Conservation (phyloP, 2,113 vertebrate species). For the Benitochromis conjunctus region DNA sequence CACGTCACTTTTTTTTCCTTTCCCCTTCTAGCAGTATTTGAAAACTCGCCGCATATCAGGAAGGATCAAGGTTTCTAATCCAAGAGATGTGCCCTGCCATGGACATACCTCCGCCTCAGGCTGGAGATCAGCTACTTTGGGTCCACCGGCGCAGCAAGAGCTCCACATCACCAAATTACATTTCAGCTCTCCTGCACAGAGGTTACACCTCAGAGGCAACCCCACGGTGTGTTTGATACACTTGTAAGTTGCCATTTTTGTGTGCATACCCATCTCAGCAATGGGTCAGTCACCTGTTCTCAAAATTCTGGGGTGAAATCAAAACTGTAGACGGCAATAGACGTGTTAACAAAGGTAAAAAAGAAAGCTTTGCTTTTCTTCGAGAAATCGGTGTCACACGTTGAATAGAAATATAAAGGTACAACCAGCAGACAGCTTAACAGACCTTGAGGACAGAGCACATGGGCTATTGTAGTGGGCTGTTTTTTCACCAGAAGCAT, state of each 20-base stretch:
- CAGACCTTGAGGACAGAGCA: not conserved
- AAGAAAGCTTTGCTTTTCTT: not conserved
- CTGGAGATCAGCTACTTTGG: conserved; percentile 25
- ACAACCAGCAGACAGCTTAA: not conserved
- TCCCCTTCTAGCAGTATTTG: conserved; percentile 37
- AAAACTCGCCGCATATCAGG: conserved; percentile 46
- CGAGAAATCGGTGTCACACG: not conserved
- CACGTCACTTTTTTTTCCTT: not conserved
- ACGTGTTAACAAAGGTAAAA: not conserved
- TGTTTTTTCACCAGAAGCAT: not conserved
- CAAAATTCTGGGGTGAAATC: not conserved
- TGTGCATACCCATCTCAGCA: not conserved
- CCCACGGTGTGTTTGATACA: conserved; percentile 13
- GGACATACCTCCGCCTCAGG: conserved; percentile 55
- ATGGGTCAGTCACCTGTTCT: not conserved
- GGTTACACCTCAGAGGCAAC: conserved; percentile 20
- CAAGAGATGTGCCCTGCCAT: conserved; percentile 44
- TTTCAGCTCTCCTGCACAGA: conserved; percentile 37
- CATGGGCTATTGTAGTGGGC: not conserved
- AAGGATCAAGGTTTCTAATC: conserved; percentile 65
- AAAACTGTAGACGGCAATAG: not conserved
- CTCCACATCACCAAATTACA: conserved; percentile 49
- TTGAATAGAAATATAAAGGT: not conserved
- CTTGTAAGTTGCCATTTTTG: not conserved
- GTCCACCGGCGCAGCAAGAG: conserved; percentile 12